Evolutionary conservation across 2,888 invertebrate genomes (phyloP), one percentile per base, ranked within the genome.

Genomic region (Cephus pygmeus): DNA sequence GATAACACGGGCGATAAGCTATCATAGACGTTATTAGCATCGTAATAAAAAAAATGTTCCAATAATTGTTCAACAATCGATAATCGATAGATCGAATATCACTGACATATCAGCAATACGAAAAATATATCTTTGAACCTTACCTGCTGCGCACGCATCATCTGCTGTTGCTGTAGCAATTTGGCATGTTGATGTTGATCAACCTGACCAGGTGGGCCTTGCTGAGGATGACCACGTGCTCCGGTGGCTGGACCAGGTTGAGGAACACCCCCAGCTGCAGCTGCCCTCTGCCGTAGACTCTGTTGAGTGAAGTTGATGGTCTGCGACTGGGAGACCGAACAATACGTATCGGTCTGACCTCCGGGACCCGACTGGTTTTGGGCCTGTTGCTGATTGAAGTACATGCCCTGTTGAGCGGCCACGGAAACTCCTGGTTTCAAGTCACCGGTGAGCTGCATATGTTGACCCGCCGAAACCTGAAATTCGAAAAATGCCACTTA

Each of bases 401-500:
- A 96, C 93, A 97, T 95, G 85, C 96, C 96, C 91, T 97, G 97
- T 90, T 97, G 96, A 36, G 96, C 95, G n/a, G 96, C 96, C 79
- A 96, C 96, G 2, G 96, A 96, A 76, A 96, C 96, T 81, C 95
- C 95, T 86, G 94, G 94, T 88, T 95, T 95, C 85, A 95, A 92
- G 84, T 95, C 95, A 83, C 95, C 94, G 87, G 94, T 95, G 85
- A 96, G 93, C 91, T 96, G 95, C 93, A 97, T 94, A 89, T 96
- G 97, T 92, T 97, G 97, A 40, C 97, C 97, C 85, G 97, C 96
- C 3, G 96, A 96, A 85, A 97, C 97, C 97, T 97, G 91, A 35
- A 87, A 85, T 78, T 76, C 36, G 69, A 77, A 78, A 78, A 79
- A 81, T 76, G 15, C 34, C 30, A 30, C 4, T 30, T 6, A 69